Evolutionary conservation across 2,113 vertebrate genomes (phyloP).

Genomic region (Osmerus eperlanus): DNA sequence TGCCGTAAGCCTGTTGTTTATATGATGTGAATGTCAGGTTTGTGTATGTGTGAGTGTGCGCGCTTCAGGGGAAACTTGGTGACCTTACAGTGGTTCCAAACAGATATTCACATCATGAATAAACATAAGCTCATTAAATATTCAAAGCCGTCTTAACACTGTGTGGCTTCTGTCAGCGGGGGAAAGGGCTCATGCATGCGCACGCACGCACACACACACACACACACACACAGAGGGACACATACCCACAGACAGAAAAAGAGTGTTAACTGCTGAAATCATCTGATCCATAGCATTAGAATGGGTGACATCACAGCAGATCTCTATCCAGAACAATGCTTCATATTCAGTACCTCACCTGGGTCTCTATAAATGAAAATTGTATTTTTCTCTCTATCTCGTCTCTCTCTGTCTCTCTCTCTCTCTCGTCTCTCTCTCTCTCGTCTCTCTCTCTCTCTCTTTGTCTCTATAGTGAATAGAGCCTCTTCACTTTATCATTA

Average conservation of each 20-base stretch:
- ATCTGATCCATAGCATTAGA: constrained; percentile 46
- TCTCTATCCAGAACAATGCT: constrained; percentile 51
- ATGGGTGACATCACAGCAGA: constrained; percentile 47
- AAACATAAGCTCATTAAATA: constrained; percentile 72
- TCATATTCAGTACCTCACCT: constrained; percentile 41
- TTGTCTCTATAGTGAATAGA: constrained; percentile 32
- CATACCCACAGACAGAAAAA: constrained; percentile 24
- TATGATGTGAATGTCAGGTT: constrained; percentile 7
- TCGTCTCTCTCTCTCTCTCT: constrained; percentile 3
- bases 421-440: constrained; percentile 8
- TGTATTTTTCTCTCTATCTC: not conserved
- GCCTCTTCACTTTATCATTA: constrained; percentile 47
- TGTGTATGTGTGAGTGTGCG: constrained; percentile 11
- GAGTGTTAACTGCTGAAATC: constrained; percentile 61
- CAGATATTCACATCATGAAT: constrained; percentile 62
- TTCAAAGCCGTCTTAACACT: constrained; percentile 67
- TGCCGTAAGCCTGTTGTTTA: not conserved
- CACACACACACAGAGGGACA: constrained; percentile 6
- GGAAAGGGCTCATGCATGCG: constrained; percentile 58
- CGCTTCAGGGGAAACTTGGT: not conserved
- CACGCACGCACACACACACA: constrained; percentile 23
- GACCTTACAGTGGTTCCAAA: constrained; percentile 40
- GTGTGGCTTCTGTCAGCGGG: constrained; percentile 68
- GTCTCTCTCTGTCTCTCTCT: constrained; percentile 1
- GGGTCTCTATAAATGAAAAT: constrained; percentile 28